Percentiles rank a stretch among this genome's conserved stretches.
Evolutionary conservation across 2,113 vertebrate species (phyloP).

Genomic region (Coturnix japonica): DNA sequence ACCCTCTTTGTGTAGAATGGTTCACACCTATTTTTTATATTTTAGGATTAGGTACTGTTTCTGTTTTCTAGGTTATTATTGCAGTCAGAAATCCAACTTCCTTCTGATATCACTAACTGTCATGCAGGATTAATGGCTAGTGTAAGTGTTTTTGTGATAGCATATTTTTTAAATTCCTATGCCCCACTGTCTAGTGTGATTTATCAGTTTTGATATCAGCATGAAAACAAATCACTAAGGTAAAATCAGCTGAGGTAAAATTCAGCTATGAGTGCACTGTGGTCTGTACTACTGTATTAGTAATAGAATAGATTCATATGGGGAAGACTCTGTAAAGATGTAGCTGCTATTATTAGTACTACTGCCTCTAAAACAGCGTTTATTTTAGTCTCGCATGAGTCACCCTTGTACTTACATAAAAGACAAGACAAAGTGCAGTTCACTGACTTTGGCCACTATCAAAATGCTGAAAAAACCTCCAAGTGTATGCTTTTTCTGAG

Average conservation of each 20-base stretch:
- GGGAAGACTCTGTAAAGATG: background rate
- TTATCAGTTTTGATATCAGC: background rate
- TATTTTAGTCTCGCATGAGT: constrained; percentile 69
- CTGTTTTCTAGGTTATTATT: background rate
- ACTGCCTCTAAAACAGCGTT: constrained; percentile 58
- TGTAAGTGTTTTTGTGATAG: background rate
- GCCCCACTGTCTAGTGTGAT: background rate
- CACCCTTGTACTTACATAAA: constrained; percentile 67
- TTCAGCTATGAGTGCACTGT: background rate
- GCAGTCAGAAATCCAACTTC: background rate
- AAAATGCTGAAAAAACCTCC: constrained; percentile 36
- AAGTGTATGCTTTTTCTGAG: background rate
- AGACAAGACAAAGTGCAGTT: constrained; percentile 61
- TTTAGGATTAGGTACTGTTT: background rate
- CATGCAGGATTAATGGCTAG: background rate
- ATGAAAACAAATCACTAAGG: background rate
- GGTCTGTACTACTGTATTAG: background rate
- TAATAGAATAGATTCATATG: background rate
- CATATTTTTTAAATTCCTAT: background rate
- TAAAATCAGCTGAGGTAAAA: background rate
- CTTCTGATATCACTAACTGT: background rate
- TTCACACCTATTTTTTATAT: background rate
- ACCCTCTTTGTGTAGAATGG: background rate
- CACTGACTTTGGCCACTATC: constrained; percentile 54
- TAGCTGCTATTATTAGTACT: constrained; percentile 58